phyloP scores from a whole-genome alignment of 1,140 invertebrate genomes.

The Cydia strobilella region DNA sequence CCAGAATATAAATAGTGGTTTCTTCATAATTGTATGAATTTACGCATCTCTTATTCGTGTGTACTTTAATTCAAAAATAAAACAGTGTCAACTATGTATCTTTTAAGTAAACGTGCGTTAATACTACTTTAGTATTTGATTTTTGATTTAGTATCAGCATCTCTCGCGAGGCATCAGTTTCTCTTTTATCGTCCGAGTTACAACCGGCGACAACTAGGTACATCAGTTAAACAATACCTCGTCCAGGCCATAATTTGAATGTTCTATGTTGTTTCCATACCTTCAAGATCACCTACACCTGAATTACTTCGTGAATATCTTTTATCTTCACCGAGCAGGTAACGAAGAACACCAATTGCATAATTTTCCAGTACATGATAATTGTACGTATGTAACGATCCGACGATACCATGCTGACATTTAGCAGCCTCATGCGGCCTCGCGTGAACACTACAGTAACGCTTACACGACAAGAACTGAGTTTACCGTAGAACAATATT shows the following conservation, averaged over 20 bases:
- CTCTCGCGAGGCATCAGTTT: background rate
- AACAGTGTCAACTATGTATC: background rate
- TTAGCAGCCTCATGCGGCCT: background rate
- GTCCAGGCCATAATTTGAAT: too few species aligned
- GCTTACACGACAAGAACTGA: background rate
- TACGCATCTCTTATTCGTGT: too few species aligned
- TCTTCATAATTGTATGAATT: too few species aligned
- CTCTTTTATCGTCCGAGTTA: background rate
- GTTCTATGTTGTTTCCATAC: too few species aligned
- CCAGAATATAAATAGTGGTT: too few species aligned
- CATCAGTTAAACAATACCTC: background rate
- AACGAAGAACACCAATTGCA: background rate
- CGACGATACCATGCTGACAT: background rate
- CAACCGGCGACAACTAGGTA: background rate
- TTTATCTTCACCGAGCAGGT: background rate
- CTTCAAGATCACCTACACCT: background rate
- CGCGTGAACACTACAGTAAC: background rate
- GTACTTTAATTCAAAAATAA: too few species aligned
- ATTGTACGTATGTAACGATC: background rate
- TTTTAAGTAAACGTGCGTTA: background rate
- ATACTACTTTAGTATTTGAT: background rate
- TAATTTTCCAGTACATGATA: conserved; percentile 7
- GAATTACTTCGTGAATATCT: background rate
- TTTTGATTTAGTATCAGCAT: too few species aligned
- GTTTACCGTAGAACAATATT: background rate